Evolutionary conservation across 2,888 invertebrate species (phyloP).

Genomic region (Pandemis corylana): DNA sequence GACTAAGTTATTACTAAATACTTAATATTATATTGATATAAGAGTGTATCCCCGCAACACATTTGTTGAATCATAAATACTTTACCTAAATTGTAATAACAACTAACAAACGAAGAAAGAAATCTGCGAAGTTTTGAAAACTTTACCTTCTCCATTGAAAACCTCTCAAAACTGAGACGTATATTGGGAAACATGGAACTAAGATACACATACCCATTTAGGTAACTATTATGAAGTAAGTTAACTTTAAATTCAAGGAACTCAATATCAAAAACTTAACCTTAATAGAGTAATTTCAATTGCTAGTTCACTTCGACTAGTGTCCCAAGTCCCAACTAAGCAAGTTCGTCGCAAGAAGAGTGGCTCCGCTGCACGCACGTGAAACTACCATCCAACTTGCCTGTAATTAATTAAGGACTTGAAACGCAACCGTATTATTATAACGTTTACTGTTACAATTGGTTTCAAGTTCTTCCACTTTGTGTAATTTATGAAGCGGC

Average conservation of each 20-base stretch:
- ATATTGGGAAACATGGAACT: background rate
- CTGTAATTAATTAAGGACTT: conserved; percentile 62
- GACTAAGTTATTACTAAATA: background rate
- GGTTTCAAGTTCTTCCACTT: conserved; percentile 31
- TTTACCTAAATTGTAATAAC: no score
- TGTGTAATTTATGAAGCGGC: conserved; percentile 16
- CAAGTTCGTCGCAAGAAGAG: conserved; percentile 49
- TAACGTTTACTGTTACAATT: conserved; percentile 43
- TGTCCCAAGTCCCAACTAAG: conserved; percentile 12
- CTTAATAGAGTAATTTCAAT: conserved; percentile 19
- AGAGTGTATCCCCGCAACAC: no score
- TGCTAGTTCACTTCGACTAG: conserved; percentile 21
- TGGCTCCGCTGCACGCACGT: conserved; percentile 46
- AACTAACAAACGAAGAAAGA: no score
- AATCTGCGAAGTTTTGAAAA: no score
- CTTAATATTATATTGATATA: no score
- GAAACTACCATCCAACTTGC: conserved; percentile 56
- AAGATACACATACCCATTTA: background rate
- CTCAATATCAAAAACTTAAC: conserved; percentile 6
- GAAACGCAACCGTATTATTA: conserved; percentile 50
- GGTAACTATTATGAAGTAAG: background rate
- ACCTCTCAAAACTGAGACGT: background rate
- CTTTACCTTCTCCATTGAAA: no score
- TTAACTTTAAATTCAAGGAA: background rate
- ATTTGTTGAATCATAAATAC: no score